Evolutionary conservation across 92 coral and sea anemone genomes (phyloP), one percentile per base, ranked within the genome.

Genomic region (Phenganax stokvisi): DNA sequence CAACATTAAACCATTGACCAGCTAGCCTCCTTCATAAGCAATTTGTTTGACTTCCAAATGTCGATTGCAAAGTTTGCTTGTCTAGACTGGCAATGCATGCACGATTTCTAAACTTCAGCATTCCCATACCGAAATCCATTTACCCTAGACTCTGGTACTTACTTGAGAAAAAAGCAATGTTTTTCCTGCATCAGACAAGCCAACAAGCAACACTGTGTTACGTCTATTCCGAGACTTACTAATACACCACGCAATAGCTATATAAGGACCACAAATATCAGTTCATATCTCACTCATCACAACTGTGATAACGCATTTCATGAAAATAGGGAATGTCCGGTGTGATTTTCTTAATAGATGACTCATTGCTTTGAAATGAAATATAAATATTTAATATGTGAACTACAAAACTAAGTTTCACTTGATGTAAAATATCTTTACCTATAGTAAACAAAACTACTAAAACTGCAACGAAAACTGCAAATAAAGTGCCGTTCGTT

Each of bases 181-280:
- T 85, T 94, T 94, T 3, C 98, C 98, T 66, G 97, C 83, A 75
- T 94, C 97, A 60, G 97, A 88, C 58, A 94, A 82, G 0, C 98
- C 98, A 74, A 94, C 90, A 71, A 94, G 70, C 15, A 94, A 71
- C 11, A 91, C 79, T 47, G 92, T 75, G 51, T 87, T 90, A 6
- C 98, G 91, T 83, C 86, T 87, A 27, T 88, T 83, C 37, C 84
- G 85, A 74, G 89, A 83, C 81, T 89, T 85, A 7, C 97, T 88
- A 84, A 91, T 76, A 56, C 90, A 64, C 82, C 90, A 84, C 44
- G 88, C 86, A 10, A 93, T 72, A 66, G 87, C 97, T 93, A 76
- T 15, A 81, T 68, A 47, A 80, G 52, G 72, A 8, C 58, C 51
- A 65, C 52, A 81, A 27, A 73, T 7, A 10, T 66, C 15, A 16